Conservation (phyloP, 2,888 invertebrate genomes). For the Agriopis aurantiaria region DNA sequence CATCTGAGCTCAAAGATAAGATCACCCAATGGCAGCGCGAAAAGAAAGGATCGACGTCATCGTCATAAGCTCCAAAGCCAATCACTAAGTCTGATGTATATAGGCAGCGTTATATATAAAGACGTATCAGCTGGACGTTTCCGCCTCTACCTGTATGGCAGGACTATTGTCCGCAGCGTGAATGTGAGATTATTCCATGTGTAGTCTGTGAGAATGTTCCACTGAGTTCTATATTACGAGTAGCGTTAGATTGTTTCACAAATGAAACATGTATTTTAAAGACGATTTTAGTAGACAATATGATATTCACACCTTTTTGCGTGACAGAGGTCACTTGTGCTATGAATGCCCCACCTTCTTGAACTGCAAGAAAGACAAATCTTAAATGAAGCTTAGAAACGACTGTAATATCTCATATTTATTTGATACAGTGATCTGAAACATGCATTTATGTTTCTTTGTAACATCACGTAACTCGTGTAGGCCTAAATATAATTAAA, state of each 20-base stretch:
- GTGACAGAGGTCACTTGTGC: slow-evolving; percentile 43
- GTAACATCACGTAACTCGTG: slow-evolving; percentile 38
- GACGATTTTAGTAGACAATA: slow-evolving; percentile 48
- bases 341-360: slow-evolving; percentile 46
- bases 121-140: slow-evolving; percentile 71
- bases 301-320: slow-evolving; percentile 37
- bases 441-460: slow-evolving; percentile 43
- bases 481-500: slow-evolving; percentile 57
- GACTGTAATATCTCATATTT: slow-evolving; percentile 22
- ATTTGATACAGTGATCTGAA: slow-evolving; percentile 33
- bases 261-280: slow-evolving; percentile 46
- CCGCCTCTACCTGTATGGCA: slow-evolving; percentile 58
- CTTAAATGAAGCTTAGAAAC: slow-evolving; percentile 26
- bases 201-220: slow-evolving; percentile 63
- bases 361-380: slow-evolving; percentile 23
- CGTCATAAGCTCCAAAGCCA: slow-evolving; percentile 73
- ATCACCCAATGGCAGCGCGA: slow-evolving; percentile 95
- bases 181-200: slow-evolving; percentile 80
- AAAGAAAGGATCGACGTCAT: slow-evolving; percentile 83
- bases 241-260: slow-evolving; percentile 44
- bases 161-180: slow-evolving; percentile 81
- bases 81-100: slow-evolving; percentile 82
- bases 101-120: slow-evolving; percentile 73
- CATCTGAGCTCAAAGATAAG: slow-evolving; percentile 93
- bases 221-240: slow-evolving; percentile 48